Percentiles rank a stretch among this genome's conserved stretches.
Conservation (phyloP, 2,797 vertebrate species). For the Lycodopsis pacificus region DNA sequence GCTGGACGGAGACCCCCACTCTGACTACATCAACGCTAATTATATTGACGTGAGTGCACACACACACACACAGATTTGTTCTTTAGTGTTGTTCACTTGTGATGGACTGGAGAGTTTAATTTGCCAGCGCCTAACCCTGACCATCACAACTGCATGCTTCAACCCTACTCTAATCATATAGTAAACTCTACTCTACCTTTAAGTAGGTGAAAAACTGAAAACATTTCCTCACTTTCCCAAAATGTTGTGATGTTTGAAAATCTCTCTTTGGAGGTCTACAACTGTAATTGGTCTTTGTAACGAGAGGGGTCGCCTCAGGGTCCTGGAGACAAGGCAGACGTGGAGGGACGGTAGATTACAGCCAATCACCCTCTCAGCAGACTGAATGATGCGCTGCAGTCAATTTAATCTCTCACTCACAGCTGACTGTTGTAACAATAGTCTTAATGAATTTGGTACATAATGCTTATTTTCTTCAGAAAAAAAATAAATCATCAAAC, state of each 20-base stretch:
- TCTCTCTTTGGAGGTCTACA: no score
- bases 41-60: conserved; percentile 93
- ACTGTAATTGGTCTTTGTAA: no score
- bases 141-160: not conserved
- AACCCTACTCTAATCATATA: not conserved
- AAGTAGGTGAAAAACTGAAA: no score
- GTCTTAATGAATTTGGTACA: conserved; percentile 48
- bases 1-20: conserved; percentile 96
- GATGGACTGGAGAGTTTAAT: not conserved
- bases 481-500: conserved; percentile 20
- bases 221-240: no score
- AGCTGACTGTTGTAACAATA: conserved; percentile 46
- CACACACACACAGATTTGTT: not conserved
- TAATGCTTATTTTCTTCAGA: conserved; percentile 21
- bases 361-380: no score
- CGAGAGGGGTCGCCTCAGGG: no score
- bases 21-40: conserved; percentile 98
- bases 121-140: not conserved
- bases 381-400: not conserved
- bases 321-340: no score
- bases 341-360: not conserved
- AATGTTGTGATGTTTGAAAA: no score
- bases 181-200: no score
- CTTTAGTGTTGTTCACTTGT: not conserved
- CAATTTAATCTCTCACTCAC: conserved; percentile 37